phyloP scores from a whole-genome alignment of 2,797 vertebrate species.

The Tarsius wallacei region DNA sequence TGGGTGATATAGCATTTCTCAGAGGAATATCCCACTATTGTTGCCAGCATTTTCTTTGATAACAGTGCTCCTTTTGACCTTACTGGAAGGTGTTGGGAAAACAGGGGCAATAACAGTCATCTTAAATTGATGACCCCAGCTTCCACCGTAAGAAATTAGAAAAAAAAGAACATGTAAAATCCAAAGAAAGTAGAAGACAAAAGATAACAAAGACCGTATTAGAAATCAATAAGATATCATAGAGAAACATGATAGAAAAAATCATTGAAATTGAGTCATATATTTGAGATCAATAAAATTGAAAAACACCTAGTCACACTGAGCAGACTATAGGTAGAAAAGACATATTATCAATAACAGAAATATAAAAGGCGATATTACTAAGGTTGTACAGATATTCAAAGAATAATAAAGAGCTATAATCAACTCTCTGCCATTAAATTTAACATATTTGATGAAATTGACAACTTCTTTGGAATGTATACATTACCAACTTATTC shows the following conservation, averaged over 20 bases:
- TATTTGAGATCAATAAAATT: neutral
- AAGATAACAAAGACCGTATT: neutral
- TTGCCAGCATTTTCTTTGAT: neutral
- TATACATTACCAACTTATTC: neutral
- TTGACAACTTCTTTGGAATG: neutral
- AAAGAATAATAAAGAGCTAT: neutral
- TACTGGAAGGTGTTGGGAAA: neutral
- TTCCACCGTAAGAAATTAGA: neutral
- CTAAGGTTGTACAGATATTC: neutral
- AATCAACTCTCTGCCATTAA: neutral
- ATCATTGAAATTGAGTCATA: neutral
- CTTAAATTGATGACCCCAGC: neutral
- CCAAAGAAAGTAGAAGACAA: neutral
- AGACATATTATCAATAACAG: neutral
- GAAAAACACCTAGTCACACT: neutral
- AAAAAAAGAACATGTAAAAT: neutral
- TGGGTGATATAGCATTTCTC: neutral
- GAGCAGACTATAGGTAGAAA: neutral
- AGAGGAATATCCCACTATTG: neutral
- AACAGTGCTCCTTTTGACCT: neutral
- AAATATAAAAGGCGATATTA: neutral
- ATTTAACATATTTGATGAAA: neutral
- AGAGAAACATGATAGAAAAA: neutral
- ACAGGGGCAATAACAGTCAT: neutral
- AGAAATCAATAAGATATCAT: slow-evolving; percentile 5